Evolutionary conservation across 2,113 vertebrate species (phyloP).

Genomic region (Prunella fulvescens): DNA sequence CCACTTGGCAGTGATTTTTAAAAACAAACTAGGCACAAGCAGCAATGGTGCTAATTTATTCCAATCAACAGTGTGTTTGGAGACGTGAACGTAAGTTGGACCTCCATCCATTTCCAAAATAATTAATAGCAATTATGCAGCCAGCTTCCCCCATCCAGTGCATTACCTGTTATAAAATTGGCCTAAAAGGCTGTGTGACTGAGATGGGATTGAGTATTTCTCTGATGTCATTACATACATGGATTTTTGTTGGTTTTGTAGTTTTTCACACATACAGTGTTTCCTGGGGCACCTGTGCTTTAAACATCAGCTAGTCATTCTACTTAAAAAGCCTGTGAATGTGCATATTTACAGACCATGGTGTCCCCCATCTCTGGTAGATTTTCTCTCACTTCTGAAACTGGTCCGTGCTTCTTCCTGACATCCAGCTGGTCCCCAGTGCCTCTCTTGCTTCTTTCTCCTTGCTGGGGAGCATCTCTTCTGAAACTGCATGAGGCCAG

Average conservation of each 20-base stretch:
- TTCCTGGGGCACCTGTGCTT: background rate
- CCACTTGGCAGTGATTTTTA: background rate
- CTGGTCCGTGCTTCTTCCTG: background rate
- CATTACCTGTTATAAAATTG: background rate
- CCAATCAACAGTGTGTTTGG: background rate
- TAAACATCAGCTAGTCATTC: background rate
- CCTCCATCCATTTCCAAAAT: background rate
- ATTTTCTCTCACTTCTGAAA: background rate
- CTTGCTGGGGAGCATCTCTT: rapidly evolving
- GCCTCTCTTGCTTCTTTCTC: background rate
- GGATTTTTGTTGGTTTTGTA: rapidly evolving
- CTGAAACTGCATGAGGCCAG: background rate
- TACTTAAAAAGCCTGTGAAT: background rate
- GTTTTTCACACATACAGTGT: background rate
- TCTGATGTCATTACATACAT: background rate
- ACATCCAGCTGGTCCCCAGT: rapidly evolving
- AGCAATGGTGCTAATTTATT: background rate
- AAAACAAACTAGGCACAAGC: background rate
- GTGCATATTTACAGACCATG: background rate
- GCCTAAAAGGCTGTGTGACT: background rate
- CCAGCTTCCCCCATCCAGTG: background rate
- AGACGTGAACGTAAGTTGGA: background rate
- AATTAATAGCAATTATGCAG: background rate
- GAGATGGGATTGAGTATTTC: background rate
- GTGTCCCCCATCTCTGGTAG: background rate